Evolutionary conservation across 2,888 invertebrate species (phyloP).

Genomic region (Platerodrilus igneus): DNA sequence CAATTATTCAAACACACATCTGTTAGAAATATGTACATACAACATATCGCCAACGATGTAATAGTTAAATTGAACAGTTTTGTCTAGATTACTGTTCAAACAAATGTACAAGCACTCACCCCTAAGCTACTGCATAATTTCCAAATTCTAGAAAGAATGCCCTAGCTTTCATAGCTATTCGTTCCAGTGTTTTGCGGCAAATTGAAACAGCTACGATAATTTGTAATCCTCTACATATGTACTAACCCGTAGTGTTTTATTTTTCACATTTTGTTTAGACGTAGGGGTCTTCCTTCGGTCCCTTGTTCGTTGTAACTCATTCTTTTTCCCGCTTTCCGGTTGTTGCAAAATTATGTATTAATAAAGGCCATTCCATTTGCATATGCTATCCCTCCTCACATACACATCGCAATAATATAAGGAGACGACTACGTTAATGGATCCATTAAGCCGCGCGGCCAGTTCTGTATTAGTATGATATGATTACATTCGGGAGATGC

Average conservation of each 20-base stretch:
- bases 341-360: conserved; percentile 39
- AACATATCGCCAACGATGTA: conserved; percentile 31
- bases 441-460: conserved; percentile 41
- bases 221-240: conserved; percentile 7
- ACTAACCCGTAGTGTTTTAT: conserved; percentile 9
- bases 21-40: conserved; percentile 41
- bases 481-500: conserved; percentile 42
- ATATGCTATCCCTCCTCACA: conserved; percentile 37
- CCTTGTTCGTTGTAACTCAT: conserved; percentile 31
- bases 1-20: conserved; percentile 47
- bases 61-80: conserved; percentile 33
- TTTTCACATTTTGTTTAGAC: conserved; percentile 13
- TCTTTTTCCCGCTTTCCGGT: conserved; percentile 34
- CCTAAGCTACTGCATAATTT: conserved; percentile 37
- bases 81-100: conserved; percentile 24
- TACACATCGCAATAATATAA: conserved; percentile 38
- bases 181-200: conserved; percentile 30
- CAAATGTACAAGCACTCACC: conserved; percentile 30
- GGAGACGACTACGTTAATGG: conserved; percentile 41
- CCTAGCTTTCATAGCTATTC: conserved; percentile 22
- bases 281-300: conserved; percentile 20
- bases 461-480: conserved; percentile 38
- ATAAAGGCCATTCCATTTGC: conserved; percentile 42
- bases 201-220: conserved; percentile 22
- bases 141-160: conserved; percentile 38